Base-by-base conservation (phyloP, 1,140 invertebrate genomes). In the Neoseiulus cucumeris region DNA sequence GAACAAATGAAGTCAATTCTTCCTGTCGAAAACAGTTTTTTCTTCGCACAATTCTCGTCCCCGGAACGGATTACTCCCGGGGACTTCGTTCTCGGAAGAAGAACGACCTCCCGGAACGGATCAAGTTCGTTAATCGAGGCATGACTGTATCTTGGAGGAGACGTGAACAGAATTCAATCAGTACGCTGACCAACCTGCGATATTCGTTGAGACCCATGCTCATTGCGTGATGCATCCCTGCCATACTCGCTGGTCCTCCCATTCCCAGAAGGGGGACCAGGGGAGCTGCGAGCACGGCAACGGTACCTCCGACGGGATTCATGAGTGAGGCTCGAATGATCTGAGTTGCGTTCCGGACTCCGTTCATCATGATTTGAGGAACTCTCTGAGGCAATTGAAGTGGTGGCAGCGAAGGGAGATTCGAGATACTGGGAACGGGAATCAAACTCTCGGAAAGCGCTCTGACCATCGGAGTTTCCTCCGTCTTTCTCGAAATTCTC, bases 331-430 rank as follows among this genome's bases (percentile, higher is more conserved):
- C 22, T 2, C 51, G 51, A 25, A 59, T 59, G 22, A 59, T 59
- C 33, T 59, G 51, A 17, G 51, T 59, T 20, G 51, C 51, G 33
- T 59, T 59, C 14, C 51, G 51, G 4, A 59, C 14, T 1, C 51
- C 51, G 33, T 59, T 59, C 14, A 59, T 59, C 51, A 59, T 59
- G 12, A 59, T 59, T 25, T 59, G 51, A 20, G 51, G 51, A 17
- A 59, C 14, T 25, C 51, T 25, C 22, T 59, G 14, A n/a, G 51
- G 51, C 6, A 59, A 25, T 25, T 33, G 51, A 20, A 59, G 17
- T 25, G 51, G 51, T 25, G 51, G 51, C 33, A 59, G 17, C 14
- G 51, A 59, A 1, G 51, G 51, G 14, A 59, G 22, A 9, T 59
- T 59, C 12, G 51, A 17, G 22, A 59, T 59, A 59, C 51, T 59